These are phyloP conservation scores for Aurelia aurita complex sp. Pacific DNA, from an alignment of 30 jellyfish, hydroid and myxozoan species.

Conservation along the genomic window DNA sequence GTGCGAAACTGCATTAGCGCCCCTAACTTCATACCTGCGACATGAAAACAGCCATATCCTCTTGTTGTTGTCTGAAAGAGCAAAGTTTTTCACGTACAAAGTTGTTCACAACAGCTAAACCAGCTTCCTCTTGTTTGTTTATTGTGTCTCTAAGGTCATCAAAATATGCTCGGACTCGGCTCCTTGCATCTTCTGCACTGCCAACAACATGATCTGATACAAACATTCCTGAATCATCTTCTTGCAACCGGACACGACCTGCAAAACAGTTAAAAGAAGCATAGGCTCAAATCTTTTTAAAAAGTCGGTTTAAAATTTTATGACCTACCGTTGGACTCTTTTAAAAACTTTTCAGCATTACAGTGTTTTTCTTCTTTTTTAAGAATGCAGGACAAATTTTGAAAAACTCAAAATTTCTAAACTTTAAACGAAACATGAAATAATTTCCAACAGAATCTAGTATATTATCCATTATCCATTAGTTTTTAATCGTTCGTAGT, in stretches of 20 bases:
- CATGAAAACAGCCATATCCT: conserved; percentile 89
- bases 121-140: conserved; percentile 93
- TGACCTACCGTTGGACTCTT: too few relatives aligned
- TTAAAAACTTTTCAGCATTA: too few relatives aligned
- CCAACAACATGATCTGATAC: conserved; percentile 61
- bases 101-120: conserved; percentile 79
- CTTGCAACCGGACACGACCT: conserved; percentile 67
- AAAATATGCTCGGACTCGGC: conserved; percentile 76
- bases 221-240: conserved; percentile 57
- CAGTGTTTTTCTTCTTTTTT: too few relatives aligned
- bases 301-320: too few relatives aligned
- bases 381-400: too few relatives aligned
- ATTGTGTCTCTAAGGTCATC: conserved; percentile 94
- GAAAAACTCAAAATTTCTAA: too few relatives aligned
- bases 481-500: too few relatives aligned
- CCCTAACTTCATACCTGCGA: conserved; percentile 51
- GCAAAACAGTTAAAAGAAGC: not conserved
- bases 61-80: conserved; percentile 93
- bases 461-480: too few relatives aligned
- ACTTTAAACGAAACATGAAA: too few relatives aligned
- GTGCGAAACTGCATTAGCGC: too few relatives aligned
- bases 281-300: not conserved
- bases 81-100: conserved; percentile 88
- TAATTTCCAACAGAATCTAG: too few relatives aligned
- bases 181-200: conserved; percentile 91